Percentiles rank a stretch among this genome's conserved stretches.
Evolutionary conservation across 2,113 vertebrate genomes (phyloP).

Genomic region (Perca schrenkii): DNA sequence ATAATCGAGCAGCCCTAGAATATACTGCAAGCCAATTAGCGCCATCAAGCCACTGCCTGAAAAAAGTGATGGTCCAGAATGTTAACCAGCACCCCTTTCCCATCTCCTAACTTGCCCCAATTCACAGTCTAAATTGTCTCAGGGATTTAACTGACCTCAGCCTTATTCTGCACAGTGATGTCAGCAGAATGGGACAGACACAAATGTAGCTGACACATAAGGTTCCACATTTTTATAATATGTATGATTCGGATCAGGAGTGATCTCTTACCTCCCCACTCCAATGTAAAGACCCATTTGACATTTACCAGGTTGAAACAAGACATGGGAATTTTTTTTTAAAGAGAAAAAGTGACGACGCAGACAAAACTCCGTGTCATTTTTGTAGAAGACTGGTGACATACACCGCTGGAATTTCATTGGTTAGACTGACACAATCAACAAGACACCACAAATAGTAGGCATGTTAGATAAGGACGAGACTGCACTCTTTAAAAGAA

Average conservation of each 20-base stretch:
- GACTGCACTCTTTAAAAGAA: background rate
- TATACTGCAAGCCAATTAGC: conserved; percentile 15
- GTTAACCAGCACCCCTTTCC: conserved; percentile 18
- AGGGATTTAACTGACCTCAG: conserved; percentile 41
- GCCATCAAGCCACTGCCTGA: conserved; percentile 2
- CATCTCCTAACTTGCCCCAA: conserved; percentile 27
- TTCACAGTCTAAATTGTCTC: conserved; percentile 44
- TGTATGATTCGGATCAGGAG: background rate
- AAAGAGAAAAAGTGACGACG: background rate
- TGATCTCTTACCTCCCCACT: background rate
- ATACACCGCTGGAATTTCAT: background rate
- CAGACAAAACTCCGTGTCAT: background rate
- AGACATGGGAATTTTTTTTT: background rate
- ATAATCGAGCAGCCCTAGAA: too few species aligned
- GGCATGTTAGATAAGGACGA: background rate
- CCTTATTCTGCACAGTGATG: conserved; percentile 33
- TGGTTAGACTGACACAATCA: background rate
- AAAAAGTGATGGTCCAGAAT: conserved; percentile 14
- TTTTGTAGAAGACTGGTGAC: background rate
- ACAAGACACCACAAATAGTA: background rate
- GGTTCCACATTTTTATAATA: background rate
- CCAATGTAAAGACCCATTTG: background rate
- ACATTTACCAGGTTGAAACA: background rate
- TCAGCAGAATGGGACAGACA: background rate
- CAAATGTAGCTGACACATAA: background rate